Conservation (phyloP, 2,113 vertebrate genomes). For the Ictalurus furcatus region DNA sequence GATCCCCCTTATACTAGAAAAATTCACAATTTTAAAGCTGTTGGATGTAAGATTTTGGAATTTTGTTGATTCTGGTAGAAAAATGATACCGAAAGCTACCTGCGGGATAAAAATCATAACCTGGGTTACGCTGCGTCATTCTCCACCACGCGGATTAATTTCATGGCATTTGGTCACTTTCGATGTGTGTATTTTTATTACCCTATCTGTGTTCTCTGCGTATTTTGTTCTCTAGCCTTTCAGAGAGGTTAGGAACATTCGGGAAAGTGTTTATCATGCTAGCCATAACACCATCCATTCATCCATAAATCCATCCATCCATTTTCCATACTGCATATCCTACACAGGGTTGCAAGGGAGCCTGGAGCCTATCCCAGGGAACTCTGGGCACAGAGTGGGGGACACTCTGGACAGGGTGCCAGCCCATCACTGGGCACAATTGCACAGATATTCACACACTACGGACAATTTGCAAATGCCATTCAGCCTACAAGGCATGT, state of each 20-base stretch:
- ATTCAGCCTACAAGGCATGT: too few species aligned
- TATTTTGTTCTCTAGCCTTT: background rate
- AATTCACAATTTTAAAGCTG: background rate
- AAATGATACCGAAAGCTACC: background rate
- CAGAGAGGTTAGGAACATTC: background rate
- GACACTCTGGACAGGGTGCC: too few species aligned
- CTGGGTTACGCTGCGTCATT: background rate
- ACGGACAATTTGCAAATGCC: too few species aligned
- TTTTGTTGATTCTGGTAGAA: background rate
- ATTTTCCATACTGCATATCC: too few species aligned
- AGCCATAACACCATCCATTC: background rate
- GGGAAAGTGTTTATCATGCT: background rate
- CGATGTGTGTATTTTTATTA: background rate
- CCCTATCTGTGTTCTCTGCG: background rate
- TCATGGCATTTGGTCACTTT: background rate
- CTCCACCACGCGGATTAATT: background rate
- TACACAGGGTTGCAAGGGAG: too few species aligned
- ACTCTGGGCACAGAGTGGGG: too few species aligned
- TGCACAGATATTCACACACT: too few species aligned
- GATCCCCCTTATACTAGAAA: background rate
- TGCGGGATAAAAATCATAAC: background rate
- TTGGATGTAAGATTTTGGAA: background rate
- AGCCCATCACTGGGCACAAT: too few species aligned
- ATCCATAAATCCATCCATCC: too few species aligned
- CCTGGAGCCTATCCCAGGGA: too few species aligned